Evolutionary conservation across 30 jellyfish, hydroid and myxozoan genomes (phyloP), one percentile per base, ranked within the genome.

Genomic region (Aurelia coerulea): DNA sequence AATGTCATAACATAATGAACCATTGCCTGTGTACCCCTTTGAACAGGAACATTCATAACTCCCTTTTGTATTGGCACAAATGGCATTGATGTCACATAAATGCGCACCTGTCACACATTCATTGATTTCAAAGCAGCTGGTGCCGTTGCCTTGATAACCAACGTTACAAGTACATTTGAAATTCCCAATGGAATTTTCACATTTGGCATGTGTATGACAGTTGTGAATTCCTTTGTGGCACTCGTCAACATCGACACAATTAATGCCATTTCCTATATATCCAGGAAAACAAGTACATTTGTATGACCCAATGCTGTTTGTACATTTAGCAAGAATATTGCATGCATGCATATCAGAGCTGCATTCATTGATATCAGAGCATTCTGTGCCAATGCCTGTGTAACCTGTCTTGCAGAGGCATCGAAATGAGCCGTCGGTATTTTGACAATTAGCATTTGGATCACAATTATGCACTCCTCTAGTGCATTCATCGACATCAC

Each of bases 1-100:
- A 0, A 81, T 77, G 64, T 79, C 97, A 3, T 14, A 33, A 68
- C 98, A 92, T 13, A 9, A 6, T 51, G 46, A 18, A 5, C 98
- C 98, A 56, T 92, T 64, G 54, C 98, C 98, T 2, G 65, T 60
- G 80, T 86, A 92, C 65, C 98, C 98, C 16, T 42, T n/a, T 29
- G 23, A 63, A 71, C 97, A 91, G 6, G 81, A 74, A 79, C 97
- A 87, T 5, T 37, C 66, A 69, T 62, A 86, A 10, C 90, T 63
- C 9, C 95, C 95, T 5, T 46, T 76, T 34, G 68, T 76, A 53
- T 86, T 86, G 68, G 8, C 46, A 50, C 95, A 86, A 11, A 41
- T 10, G 37, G 95, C 89, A 16, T 86, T 42, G 0, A 16, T 54
- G 54, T 56, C 68, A 60, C 95, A 86, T 35, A 74, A 34, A 52